Evolutionary conservation across 1,140 invertebrate species (phyloP).

Genomic region (Brachionus rotundiformis): DNA sequence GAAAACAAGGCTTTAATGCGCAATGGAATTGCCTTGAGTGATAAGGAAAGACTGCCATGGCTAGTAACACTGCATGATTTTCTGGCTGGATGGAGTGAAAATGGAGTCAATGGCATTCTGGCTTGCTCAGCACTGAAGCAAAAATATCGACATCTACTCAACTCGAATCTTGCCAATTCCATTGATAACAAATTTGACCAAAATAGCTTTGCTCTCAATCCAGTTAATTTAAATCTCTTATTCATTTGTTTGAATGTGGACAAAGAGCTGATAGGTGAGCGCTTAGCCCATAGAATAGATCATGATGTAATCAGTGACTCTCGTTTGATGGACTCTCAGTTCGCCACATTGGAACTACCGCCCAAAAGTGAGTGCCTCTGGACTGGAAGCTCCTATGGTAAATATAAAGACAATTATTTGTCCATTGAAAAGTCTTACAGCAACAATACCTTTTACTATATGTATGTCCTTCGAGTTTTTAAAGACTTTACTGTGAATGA

Average conservation of each 20-base stretch:
- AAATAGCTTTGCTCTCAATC: background rate
- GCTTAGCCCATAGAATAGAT: background rate
- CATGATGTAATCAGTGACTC: constrained; percentile 31
- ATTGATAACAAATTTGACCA: background rate
- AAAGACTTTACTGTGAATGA: constrained; percentile 1
- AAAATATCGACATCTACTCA: constrained; percentile 30
- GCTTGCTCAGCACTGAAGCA: constrained; percentile 18
- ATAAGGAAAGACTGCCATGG: constrained; percentile 59
- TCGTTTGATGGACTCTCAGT: background rate
- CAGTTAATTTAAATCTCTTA: constrained; percentile 1
- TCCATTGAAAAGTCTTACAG: constrained; percentile 28
- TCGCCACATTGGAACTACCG: background rate
- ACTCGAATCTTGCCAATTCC: background rate
- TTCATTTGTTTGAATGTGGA: constrained; percentile 12
- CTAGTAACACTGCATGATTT: constrained; percentile 55
- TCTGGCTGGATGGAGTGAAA: background rate
- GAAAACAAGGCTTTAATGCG: constrained; percentile 59
- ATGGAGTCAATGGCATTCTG: constrained; percentile 4
- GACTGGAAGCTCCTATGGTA: constrained; percentile 33
- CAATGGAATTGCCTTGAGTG: constrained; percentile 56
- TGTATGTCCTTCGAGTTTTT: constrained; percentile 11
- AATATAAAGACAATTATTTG: constrained; percentile 40
- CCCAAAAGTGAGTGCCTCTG: constrained; percentile 15
- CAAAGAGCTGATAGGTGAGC: background rate
- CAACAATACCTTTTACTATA: constrained; percentile 45